These are phyloP conservation scores for Malacoctenus gilli DNA, from an alignment of 2,797 vertebrate genomes.

Conservation along the genomic window DNA sequence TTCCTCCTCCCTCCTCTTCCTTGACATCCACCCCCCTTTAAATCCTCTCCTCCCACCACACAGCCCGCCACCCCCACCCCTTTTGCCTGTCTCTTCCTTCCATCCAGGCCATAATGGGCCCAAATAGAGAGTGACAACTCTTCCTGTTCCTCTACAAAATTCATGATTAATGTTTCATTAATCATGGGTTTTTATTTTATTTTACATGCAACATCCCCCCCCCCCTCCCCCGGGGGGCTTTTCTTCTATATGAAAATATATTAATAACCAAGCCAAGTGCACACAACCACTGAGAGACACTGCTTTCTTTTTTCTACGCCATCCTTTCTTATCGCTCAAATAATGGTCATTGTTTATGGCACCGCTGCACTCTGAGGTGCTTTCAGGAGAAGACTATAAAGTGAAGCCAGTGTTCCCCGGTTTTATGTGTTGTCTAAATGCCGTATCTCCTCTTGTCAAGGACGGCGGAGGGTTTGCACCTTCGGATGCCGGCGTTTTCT, in stretches of 20 bases:
- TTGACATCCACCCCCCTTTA: slow-evolving; percentile 64
- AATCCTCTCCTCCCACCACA: slow-evolving; percentile 48
- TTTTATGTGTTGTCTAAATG: slow-evolving; percentile 74
- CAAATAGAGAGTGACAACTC: slow-evolving; percentile 82
- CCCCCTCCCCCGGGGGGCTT: slow-evolving; percentile 72
- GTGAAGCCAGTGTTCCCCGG: slow-evolving; percentile 50
- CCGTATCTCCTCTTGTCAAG: slow-evolving; percentile 70
- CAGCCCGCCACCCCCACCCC: slow-evolving; percentile 46
- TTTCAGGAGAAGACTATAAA: slow-evolving; percentile 64
- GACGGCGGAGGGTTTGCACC: slow-evolving; percentile 45
- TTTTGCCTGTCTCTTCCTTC: slow-evolving; percentile 59
- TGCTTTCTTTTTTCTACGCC: slow-evolving; percentile 63
- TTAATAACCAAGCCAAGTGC: slow-evolving; percentile 71
- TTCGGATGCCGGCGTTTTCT: slow-evolving; percentile 54
- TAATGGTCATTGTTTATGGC: slow-evolving; percentile 80
- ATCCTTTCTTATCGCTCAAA: slow-evolving; percentile 63
- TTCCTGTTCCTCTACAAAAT: slow-evolving; percentile 82
- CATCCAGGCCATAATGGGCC: slow-evolving; percentile 66
- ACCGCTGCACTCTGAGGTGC: slow-evolving; percentile 69
- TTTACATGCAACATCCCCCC: slow-evolving; percentile 76
- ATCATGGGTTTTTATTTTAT: slow-evolving; percentile 79
- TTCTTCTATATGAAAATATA: slow-evolving; percentile 75
- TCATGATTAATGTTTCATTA: slow-evolving; percentile 84
- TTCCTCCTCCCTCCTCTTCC: slow-evolving; percentile 37
- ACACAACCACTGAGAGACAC: slow-evolving; percentile 56